phyloP scores from a whole-genome alignment of 2,797 vertebrate genomes.

The Dermochelys coriacea region DNA sequence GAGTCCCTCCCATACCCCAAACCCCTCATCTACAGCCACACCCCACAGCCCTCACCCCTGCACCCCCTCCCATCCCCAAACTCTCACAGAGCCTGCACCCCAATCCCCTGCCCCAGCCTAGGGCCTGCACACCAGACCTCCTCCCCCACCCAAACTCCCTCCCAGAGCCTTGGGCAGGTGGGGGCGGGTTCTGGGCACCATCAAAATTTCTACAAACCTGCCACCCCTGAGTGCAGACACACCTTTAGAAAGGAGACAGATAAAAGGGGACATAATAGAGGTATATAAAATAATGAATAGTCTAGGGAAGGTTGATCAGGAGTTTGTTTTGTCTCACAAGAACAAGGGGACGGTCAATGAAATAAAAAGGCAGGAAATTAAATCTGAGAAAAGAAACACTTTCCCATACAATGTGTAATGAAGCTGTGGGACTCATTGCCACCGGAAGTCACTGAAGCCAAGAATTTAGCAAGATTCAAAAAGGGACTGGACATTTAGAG shows the following conservation, averaged over 20 bases:
- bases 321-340: not conserved
- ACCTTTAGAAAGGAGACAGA: not conserved
- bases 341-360: not conserved
- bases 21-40: too few species aligned
- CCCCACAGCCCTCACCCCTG: too few species aligned
- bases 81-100: too few species aligned
- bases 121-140: too few species aligned
- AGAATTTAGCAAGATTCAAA: not conserved
- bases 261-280: not conserved
- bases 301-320: not conserved
- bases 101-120: too few species aligned
- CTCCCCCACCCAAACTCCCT: too few species aligned
- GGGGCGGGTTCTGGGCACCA: too few species aligned
- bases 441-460: not conserved
- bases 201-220: too few species aligned
- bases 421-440: not conserved
- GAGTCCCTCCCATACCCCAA: too few species aligned
- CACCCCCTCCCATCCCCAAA: too few species aligned
- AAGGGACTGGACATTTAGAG: not conserved
- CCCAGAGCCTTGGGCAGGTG: too few species aligned
- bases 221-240: not conserved
- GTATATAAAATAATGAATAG: not conserved
- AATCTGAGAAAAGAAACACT: not conserved
- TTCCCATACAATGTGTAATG: not conserved
- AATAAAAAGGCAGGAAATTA: not conserved